phyloP scores from a whole-genome alignment of 30 jellyfish, hydroid and myxozoan species.

The Mastigias papua region DNA sequence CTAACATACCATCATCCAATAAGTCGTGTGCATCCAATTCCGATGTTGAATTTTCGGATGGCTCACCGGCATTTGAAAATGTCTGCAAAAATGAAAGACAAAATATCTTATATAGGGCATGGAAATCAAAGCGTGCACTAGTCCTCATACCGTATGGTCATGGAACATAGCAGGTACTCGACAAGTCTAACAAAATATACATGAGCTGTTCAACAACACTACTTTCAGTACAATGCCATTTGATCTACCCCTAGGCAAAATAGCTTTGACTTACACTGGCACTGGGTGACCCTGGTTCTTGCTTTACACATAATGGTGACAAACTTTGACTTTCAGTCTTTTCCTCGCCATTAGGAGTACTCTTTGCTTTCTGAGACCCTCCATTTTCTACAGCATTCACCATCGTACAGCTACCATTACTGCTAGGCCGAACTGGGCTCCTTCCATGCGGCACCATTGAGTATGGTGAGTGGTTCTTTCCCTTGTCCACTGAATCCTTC shows the following conservation, averaged over 20 bases:
- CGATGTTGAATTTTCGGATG: background rate
- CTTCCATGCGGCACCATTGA: conserved; percentile 47
- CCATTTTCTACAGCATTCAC: conserved; percentile 35
- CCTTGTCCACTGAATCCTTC: conserved; percentile 22
- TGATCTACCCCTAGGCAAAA: background rate
- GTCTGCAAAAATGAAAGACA: background rate
- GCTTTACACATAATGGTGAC: conserved; percentile 46
- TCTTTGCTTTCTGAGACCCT: background rate
- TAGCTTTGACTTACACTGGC: conserved; percentile 43
- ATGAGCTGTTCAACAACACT: too few relatives aligned
- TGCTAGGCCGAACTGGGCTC: conserved; percentile 70
- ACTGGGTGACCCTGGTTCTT: conserved; percentile 56
- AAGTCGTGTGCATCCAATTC: conserved; percentile 45
- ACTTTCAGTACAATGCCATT: too few relatives aligned
- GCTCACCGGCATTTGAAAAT: conserved; percentile 7
- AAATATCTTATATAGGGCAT: background rate
- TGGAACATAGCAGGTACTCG: too few relatives aligned
- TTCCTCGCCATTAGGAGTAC: conserved; percentile 6
- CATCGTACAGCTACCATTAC: conserved; percentile 61
- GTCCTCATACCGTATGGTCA: background rate
- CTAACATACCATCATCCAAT: conserved; percentile 53
- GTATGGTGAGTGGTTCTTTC: conserved; percentile 31
- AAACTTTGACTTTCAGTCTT: conserved; percentile 25
- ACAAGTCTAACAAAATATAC: too few relatives aligned
- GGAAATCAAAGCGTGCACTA: background rate